These are phyloP conservation scores for Andrena trimmerana DNA, from an alignment of 2,888 invertebrate genomes.

Conservation along the genomic window DNA sequence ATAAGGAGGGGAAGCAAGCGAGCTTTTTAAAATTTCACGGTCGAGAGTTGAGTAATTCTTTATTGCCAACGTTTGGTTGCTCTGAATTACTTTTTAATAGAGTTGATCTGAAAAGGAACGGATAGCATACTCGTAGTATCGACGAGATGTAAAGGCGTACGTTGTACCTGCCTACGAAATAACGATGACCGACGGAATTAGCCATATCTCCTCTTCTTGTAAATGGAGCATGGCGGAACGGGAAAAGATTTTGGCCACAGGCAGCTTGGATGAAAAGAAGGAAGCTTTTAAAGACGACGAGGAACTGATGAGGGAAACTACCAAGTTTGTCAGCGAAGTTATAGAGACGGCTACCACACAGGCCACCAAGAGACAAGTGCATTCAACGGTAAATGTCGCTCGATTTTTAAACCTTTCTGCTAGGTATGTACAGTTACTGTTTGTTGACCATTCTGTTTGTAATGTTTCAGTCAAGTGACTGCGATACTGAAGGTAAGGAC, in stretches of 20 bases:
- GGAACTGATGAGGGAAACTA: constrained; percentile 85
- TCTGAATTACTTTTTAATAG: background rate
- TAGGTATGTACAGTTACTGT: background rate
- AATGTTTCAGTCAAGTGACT: constrained; percentile 76
- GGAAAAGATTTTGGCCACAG: constrained; percentile 75
- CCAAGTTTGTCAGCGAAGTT: constrained; percentile 85
- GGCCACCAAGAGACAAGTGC: constrained; percentile 81
- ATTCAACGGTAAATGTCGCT: constrained; percentile 74
- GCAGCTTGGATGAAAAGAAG: constrained; percentile 81
- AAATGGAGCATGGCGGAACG: constrained; percentile 78
- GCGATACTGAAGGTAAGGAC: constrained; percentile 77
- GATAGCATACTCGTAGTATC: background rate
- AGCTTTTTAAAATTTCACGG: background rate
- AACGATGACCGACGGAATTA: constrained; percentile 75
- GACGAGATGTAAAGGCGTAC: background rate
- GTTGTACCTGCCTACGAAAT: background rate
- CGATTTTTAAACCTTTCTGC: background rate
- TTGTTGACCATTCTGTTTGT: constrained; percentile 4
- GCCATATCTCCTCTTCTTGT: constrained; percentile 71
- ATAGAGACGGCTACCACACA: constrained; percentile 85
- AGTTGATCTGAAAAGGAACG: background rate
- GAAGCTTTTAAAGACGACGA: constrained; percentile 84
- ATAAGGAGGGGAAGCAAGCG: background rate
- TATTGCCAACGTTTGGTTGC: background rate
- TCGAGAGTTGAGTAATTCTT: background rate